phyloP scores from a whole-genome alignment of 1,140 invertebrate species.

The Pteromalus puparum region DNA sequence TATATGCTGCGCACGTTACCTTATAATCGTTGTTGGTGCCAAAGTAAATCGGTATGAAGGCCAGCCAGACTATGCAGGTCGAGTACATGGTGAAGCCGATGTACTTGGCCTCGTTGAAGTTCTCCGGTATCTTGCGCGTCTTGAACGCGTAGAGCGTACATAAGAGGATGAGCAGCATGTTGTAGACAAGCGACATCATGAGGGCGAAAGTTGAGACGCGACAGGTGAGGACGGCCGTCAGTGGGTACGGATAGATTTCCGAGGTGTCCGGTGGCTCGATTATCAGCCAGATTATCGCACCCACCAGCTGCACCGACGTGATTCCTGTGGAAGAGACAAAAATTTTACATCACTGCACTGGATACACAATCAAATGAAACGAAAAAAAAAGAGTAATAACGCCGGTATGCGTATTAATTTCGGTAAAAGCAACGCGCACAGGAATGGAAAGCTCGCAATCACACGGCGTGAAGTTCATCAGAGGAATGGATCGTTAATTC shows the following conservation, averaged over 20 bases:
- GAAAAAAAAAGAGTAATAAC: background rate
- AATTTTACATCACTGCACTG: too few relatives aligned
- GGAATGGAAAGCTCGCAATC: background rate
- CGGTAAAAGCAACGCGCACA: too few relatives aligned
- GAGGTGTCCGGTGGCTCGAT: constrained; percentile 80
- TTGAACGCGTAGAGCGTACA: constrained; percentile 86
- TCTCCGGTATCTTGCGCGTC: constrained; percentile 84
- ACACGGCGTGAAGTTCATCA: background rate
- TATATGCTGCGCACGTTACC: constrained; percentile 62
- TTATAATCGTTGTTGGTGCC: constrained; percentile 81
- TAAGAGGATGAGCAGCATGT: constrained; percentile 83
- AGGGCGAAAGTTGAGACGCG: constrained; percentile 83
- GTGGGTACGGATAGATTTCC: constrained; percentile 77
- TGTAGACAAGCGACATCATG: constrained; percentile 84
- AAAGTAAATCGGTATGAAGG: constrained; percentile 84
- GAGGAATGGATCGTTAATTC: background rate
- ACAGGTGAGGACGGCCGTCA: constrained; percentile 81
- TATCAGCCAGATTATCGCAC: constrained; percentile 81
- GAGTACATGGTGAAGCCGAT: constrained; percentile 87
- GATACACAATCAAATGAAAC: too few relatives aligned
- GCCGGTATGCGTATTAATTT: constrained; percentile 48
- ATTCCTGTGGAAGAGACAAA: constrained; percentile 72
- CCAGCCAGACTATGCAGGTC: constrained; percentile 85
- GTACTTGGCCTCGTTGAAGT: constrained; percentile 84
- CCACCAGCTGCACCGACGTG: constrained; percentile 79